phyloP scores from a whole-genome alignment of 2,113 vertebrate genomes.

The Edolisoma coerulescens region DNA sequence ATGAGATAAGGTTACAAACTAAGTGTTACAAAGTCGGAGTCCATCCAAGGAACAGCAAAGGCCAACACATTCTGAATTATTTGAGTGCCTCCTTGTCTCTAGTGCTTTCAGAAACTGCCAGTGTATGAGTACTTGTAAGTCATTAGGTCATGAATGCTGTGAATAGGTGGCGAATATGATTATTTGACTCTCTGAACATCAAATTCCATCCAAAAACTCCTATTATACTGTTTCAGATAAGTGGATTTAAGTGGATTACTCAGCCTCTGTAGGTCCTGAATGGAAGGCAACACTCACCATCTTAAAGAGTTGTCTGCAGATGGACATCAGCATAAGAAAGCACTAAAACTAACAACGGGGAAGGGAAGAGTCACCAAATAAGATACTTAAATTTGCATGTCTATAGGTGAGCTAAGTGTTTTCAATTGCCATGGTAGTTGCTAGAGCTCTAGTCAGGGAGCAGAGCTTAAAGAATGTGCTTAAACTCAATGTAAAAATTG shows the following conservation, averaged over 20 bases:
- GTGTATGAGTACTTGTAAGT: not conserved
- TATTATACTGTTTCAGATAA: not conserved
- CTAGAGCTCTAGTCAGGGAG: not conserved
- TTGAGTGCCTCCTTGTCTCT: not conserved
- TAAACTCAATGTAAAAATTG: not conserved
- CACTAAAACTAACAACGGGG: not conserved
- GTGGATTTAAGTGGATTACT: not conserved
- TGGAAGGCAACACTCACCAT: not conserved
- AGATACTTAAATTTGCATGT: not conserved
- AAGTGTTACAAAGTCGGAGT: not conserved
- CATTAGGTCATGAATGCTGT: not conserved
- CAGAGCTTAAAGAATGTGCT: not conserved
- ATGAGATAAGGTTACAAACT: not conserved
- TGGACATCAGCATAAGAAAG: not conserved
- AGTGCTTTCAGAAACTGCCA: not conserved
- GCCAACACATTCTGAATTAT: not conserved
- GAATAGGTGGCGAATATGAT: not conserved
- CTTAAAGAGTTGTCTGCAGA: not conserved
- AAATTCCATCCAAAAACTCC: not conserved
- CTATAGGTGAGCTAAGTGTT: not conserved
- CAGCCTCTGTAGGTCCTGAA: not conserved
- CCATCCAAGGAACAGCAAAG: not conserved
- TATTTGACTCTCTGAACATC: not conserved
- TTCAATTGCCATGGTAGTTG: not conserved
- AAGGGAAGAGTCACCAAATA: not conserved